Percentiles rank a stretch among this genome's conserved stretches.
These are phyloP conservation scores for Cichladusa arquata DNA, from an alignment of 2,113 vertebrate species.

Conservation along the genomic window DNA sequence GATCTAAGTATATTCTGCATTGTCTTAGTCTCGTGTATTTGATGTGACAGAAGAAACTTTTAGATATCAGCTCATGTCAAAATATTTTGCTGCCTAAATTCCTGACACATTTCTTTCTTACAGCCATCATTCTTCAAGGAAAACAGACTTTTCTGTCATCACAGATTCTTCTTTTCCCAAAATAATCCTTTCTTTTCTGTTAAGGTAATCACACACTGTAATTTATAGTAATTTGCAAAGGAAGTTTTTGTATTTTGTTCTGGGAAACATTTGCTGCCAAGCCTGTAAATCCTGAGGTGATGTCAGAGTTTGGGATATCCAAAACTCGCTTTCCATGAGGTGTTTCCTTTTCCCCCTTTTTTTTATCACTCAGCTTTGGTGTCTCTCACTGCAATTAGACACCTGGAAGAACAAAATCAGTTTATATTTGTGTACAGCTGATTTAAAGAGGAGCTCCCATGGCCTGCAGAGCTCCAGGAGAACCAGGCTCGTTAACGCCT, in stretches of 20 bases:
- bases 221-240: neutral
- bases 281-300: neutral
- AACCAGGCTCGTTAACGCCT: neutral
- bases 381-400: neutral
- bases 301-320: neutral
- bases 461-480: neutral
- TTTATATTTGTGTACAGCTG: rapidly evolving
- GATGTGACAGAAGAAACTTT: neutral
- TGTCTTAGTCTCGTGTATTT: neutral
- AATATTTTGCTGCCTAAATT: neutral
- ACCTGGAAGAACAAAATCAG: neutral
- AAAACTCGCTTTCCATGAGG: neutral
- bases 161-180: neutral
- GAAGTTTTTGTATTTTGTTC: neutral
- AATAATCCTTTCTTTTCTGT: neutral
- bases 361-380: neutral
- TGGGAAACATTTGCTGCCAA: neutral
- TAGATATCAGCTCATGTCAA: neutral
- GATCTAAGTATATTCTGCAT: neutral
- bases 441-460: neutral
- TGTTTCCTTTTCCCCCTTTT: neutral
- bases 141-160: neutral
- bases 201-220: neutral
- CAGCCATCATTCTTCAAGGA: neutral
- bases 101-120: neutral